A percentile compares a stretch with the other conserved stretches of the same genome.
Conservation (phyloP, 2,113 vertebrate genomes). For the Coturnix japonica region DNA sequence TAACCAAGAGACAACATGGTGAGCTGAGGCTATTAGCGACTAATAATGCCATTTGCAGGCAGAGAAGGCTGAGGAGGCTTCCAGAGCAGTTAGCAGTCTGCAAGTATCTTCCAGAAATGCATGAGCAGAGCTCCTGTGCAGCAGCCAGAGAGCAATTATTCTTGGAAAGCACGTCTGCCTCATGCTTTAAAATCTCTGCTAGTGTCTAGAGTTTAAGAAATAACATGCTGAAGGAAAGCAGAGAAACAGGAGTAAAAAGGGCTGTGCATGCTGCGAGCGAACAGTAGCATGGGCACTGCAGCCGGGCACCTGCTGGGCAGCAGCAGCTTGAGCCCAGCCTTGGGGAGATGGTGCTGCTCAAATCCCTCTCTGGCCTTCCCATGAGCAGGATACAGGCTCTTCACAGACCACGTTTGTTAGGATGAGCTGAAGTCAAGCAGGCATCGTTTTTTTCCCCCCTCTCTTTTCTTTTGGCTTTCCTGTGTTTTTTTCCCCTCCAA, state of each 20-base stretch:
- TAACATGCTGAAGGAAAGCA: not conserved
- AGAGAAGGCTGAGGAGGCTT: slow-evolving; percentile 61
- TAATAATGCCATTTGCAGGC: slow-evolving; percentile 71
- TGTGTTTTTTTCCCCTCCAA: not conserved
- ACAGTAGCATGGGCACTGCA: not conserved
- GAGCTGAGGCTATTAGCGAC: slow-evolving; percentile 63
- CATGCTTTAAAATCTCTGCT: slow-evolving; percentile 7
- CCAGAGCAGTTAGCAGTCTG: slow-evolving; percentile 70
- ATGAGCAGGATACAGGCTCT: not conserved
- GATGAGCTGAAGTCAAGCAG: not conserved
- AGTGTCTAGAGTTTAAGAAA: not conserved
- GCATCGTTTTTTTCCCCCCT: not conserved
- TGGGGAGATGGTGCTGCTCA: not conserved
- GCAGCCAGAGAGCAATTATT: slow-evolving; percentile 65
- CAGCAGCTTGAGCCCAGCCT: not conserved
- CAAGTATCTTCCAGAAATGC: slow-evolving; percentile 69
- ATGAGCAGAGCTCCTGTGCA: slow-evolving; percentile 65
- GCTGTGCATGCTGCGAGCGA: not conserved
- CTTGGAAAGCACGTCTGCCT: slow-evolving; percentile 62
- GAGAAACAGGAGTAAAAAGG: not conserved
- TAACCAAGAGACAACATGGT: slow-evolving; percentile 64
- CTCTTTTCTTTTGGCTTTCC: not conserved
- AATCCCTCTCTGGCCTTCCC: not conserved
- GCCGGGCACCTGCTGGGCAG: not conserved
- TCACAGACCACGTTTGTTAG: not conserved